Evolutionary conservation across 2,797 vertebrate species (phyloP).

Genomic region (Gobionotothen gibberifrons): DNA sequence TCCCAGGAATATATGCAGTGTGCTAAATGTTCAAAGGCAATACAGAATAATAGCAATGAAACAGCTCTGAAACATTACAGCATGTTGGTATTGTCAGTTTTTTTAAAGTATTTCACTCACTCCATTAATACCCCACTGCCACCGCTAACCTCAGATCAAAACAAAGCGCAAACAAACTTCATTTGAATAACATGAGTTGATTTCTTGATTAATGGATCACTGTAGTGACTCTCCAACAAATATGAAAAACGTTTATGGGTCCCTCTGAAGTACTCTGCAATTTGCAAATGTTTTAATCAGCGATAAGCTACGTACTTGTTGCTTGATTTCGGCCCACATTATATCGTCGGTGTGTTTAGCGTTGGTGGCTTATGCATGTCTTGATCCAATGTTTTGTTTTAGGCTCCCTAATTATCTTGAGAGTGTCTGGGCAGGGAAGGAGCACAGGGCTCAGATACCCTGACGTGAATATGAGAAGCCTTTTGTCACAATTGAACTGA

Average conservation of each 20-base stretch:
- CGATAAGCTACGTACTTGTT: constrained; percentile 12
- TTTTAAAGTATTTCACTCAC: background rate
- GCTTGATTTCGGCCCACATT: constrained; percentile 29
- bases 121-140: background rate
- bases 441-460: constrained; percentile 54
- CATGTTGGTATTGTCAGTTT: background rate
- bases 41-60: background rate
- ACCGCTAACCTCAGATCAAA: background rate
- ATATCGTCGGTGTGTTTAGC: constrained; percentile 19
- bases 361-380: constrained; percentile 50
- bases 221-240: constrained; percentile 31
- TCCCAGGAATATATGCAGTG: background rate
- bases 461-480: constrained; percentile 69
- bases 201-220: constrained; percentile 40
- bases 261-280: constrained; percentile 23
- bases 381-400: constrained; percentile 63
- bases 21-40: background rate
- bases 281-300: constrained; percentile 61
- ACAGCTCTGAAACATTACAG: background rate
- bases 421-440: constrained; percentile 57
- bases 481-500: too few species aligned
- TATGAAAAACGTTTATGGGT: constrained; percentile 16
- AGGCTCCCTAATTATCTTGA: constrained; percentile 64
- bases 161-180: constrained; percentile 20
- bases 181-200: constrained; percentile 37